Conservation (phyloP, 2,797 vertebrate species). For the Chelon labrosus region DNA sequence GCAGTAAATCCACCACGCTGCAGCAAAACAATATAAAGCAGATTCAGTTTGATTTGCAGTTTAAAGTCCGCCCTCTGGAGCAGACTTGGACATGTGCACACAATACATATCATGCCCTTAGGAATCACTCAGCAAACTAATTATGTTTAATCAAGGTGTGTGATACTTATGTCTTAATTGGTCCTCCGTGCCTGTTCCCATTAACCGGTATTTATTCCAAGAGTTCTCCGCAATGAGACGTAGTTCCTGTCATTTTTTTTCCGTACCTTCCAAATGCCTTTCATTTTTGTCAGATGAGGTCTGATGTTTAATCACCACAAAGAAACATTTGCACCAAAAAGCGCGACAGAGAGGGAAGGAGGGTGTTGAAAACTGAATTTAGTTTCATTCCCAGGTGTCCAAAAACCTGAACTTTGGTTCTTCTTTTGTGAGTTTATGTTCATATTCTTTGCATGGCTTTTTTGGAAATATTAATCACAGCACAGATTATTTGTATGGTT, state of each 20-base stretch:
- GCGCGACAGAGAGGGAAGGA: slow-evolving; percentile 9
- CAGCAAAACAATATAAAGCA: slow-evolving; percentile 26
- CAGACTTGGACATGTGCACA: slow-evolving; percentile 32
- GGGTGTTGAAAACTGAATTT: slow-evolving; percentile 45
- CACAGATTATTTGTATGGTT: slow-evolving; percentile 89
- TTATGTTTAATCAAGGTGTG: slow-evolving; percentile 70
- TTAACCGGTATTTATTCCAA: slow-evolving; percentile 61
- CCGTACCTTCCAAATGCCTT: slow-evolving; percentile 79
- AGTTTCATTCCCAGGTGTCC: slow-evolving; percentile 78
- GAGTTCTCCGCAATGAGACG: slow-evolving; percentile 58
- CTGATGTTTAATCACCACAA: slow-evolving; percentile 69
- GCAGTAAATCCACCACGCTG: slow-evolving; percentile 9
- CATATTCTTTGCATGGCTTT: slow-evolving; percentile 84
- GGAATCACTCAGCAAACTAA: slow-evolving; percentile 69
- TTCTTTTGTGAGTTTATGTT: slow-evolving; percentile 82
- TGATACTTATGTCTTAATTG: slow-evolving; percentile 81
- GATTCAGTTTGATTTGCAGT: slow-evolving; percentile 35
- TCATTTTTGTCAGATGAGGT: slow-evolving; percentile 69
- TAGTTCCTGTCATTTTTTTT: slow-evolving; percentile 58
- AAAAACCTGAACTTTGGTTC: slow-evolving; percentile 76
- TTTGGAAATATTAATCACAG: slow-evolving; percentile 86
- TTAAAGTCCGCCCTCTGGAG: slow-evolving; percentile 27
- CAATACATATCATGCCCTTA: slow-evolving; percentile 59
- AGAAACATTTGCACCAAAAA: slow-evolving; percentile 79
- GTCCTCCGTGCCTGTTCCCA: slow-evolving; percentile 84